Base-by-base conservation (phyloP, 2,797 vertebrate species). In the Acipenser transmontanus region DNA sequence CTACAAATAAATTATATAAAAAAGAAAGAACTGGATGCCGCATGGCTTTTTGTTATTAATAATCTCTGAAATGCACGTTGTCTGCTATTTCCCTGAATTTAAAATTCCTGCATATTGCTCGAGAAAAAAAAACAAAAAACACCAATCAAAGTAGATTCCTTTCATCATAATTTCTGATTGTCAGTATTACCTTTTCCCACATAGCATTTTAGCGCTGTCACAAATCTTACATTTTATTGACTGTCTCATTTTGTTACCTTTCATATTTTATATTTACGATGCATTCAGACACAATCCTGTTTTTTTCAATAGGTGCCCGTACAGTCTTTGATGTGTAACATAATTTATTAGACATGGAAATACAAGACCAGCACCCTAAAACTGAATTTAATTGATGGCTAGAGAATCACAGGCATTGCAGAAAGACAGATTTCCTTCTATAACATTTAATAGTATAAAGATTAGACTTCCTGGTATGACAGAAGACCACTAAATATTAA, bases 201-300 rank as follows among this genome's bases (percentile, higher is more conserved):
- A 81, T 84, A 84, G 80, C 78, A 87, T 86, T 82, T 78, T 77
- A 84, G 89, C 80, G 78, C 79, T 86, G 86, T 88, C 91, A 93
- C 91, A 91, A 94, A 95, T 94, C 87, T 89, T 81, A 76, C 72
- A 82, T 92, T 94, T 94, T 92, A 96, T 92, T 94, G 92, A 91
- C 89, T 88, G 91, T 89, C 88, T 94, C 91, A 90, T 92, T 94
- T 93, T 95, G 88, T 82, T 78, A 82, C 85, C 77, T 84, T 92
- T 92, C 91, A 91, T 94, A 92, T 95, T 94, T 95, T 89, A 94
- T 80, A 85, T 94, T 95, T 92, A 93, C 89, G 87, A 85, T 81
- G 80, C 74, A 83, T 92, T 90, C 89, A 87, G 82, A 87, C 87
- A 88, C 89, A 84, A 77, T 73, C 85, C 87, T 89, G 88, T 90